A percentile compares a stretch with the other conserved stretches of the same genome.
These are phyloP conservation scores for Trogon melanurus DNA, from an alignment of 2,113 vertebrate species.

Conservation along the genomic window DNA sequence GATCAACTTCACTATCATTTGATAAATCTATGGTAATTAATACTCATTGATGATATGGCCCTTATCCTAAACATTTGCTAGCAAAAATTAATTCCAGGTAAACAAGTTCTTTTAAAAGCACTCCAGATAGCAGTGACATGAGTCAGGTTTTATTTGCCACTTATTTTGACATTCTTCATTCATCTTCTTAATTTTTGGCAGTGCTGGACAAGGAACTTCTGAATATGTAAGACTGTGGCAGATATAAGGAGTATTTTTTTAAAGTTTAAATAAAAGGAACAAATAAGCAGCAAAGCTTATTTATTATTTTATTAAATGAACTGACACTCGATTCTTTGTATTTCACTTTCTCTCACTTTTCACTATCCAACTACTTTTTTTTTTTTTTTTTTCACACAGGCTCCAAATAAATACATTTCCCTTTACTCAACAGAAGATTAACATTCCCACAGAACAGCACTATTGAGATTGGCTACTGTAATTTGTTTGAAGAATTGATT, in stretches of 20 bases:
- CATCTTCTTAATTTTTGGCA: background rate
- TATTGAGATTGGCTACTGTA: background rate
- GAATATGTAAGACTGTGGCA: background rate
- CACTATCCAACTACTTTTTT: background rate
- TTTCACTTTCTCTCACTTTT: background rate
- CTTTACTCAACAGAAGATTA: conserved; percentile 18
- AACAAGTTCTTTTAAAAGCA: conserved; percentile 3
- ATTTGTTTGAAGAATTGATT: conserved; percentile 45
- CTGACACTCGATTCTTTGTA: background rate
- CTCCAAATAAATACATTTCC: conserved; percentile 2
- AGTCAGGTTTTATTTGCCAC: background rate
- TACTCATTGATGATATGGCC: background rate
- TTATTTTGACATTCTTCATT: background rate
- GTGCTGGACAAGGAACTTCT: background rate
- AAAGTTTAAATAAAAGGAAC: background rate
- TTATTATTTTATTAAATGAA: conserved; percentile 23
- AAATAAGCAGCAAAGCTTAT: background rate
- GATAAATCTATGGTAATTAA: background rate
- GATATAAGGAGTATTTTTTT: background rate
- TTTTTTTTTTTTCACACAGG: background rate
- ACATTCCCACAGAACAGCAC: background rate
- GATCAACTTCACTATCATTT: background rate
- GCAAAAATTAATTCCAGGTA: conserved; percentile 20
- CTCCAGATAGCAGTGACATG: background rate
- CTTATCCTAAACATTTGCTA: conserved; percentile 4